Conservation (phyloP, 2,888 invertebrate genomes). For the Troides oblongomaculatus region DNA sequence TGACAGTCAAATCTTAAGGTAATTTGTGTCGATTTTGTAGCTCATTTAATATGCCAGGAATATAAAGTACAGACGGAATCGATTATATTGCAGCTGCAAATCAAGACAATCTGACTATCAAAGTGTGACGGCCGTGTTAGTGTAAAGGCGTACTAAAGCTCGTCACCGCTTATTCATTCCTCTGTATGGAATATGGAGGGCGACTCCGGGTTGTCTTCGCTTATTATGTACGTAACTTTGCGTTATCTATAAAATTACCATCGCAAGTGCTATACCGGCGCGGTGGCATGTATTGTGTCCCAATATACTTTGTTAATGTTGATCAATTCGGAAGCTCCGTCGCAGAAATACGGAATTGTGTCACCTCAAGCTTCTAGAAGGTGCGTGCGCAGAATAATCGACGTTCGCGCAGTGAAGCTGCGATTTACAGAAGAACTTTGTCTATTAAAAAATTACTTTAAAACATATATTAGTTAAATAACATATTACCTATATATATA, state of each 20-base stretch:
- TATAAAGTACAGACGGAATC: conserved; percentile 70
- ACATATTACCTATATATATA: too few species aligned
- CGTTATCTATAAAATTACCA: conserved; percentile 63
- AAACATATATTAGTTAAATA: background rate
- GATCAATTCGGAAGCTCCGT: conserved; percentile 30
- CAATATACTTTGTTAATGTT: conserved; percentile 26
- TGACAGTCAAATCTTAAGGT: conserved; percentile 78
- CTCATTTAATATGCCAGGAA: conserved; percentile 79
- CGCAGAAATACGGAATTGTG: conserved; percentile 5
- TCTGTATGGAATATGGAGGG: conserved; percentile 50
- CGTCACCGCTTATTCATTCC: conserved; percentile 47
- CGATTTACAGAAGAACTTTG: background rate
- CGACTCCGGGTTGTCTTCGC: conserved; percentile 40
- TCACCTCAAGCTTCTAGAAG: conserved; percentile 10
- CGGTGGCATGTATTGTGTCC: conserved; percentile 15
- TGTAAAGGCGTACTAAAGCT: conserved; percentile 38
- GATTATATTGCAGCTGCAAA: conserved; percentile 59
- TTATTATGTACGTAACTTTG: conserved; percentile 65
- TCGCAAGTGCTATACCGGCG: conserved; percentile 48
- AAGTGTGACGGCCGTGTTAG: conserved; percentile 47
- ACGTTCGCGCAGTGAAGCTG: background rate
- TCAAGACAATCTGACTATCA: conserved; percentile 64
- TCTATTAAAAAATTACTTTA: background rate
- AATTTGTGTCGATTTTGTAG: conserved; percentile 76
- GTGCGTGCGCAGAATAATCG: background rate